Conservation (phyloP, 2,888 invertebrate species). For the Sesia bembeciformis region DNA sequence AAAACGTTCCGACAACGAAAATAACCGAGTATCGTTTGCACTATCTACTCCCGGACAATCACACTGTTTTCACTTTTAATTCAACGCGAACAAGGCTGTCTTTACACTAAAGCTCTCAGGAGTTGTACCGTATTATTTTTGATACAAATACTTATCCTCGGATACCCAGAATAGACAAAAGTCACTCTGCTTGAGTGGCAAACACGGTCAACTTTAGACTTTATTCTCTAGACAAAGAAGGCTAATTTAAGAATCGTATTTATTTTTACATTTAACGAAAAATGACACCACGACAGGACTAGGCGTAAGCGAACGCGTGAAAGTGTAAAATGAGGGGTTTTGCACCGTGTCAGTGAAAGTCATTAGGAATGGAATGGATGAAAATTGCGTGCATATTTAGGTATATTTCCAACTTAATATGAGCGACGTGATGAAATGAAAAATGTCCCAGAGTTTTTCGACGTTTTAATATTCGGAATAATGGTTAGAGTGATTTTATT, state of each 20-base stretch:
- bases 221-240: slow-evolving; percentile 27
- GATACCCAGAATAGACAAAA: slow-evolving; percentile 68
- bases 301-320: slow-evolving; percentile 72
- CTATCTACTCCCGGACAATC: slow-evolving; percentile 14
- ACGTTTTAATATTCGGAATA: slow-evolving; percentile 20
- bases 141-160: slow-evolving; percentile 52
- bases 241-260: slow-evolving; percentile 23
- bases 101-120: slow-evolving; percentile 19
- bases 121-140: slow-evolving; percentile 35
- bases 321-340: slow-evolving; percentile 75
- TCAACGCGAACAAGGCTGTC: slow-evolving; percentile 21
- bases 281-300: slow-evolving; percentile 66
- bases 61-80: slow-evolving; percentile 26
- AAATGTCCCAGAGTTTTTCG: slow-evolving; percentile 41
- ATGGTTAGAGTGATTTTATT: slow-evolving; percentile 25
- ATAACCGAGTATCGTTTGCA: slow-evolving; percentile 15
- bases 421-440: slow-evolving; percentile 58
- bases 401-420: slow-evolving; percentile 63
- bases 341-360: slow-evolving; percentile 70
- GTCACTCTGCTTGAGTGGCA: slow-evolving; percentile 35
- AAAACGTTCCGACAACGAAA: slow-evolving; percentile 45
- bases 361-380: slow-evolving; percentile 72
- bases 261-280: slow-evolving; percentile 51
- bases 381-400: slow-evolving; percentile 72
- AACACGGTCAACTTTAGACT: slow-evolving; percentile 36